Percentiles rank a stretch among this genome's conserved stretches.
Conservation (phyloP, 1,140 invertebrate genomes). For the Samia ricini region DNA sequence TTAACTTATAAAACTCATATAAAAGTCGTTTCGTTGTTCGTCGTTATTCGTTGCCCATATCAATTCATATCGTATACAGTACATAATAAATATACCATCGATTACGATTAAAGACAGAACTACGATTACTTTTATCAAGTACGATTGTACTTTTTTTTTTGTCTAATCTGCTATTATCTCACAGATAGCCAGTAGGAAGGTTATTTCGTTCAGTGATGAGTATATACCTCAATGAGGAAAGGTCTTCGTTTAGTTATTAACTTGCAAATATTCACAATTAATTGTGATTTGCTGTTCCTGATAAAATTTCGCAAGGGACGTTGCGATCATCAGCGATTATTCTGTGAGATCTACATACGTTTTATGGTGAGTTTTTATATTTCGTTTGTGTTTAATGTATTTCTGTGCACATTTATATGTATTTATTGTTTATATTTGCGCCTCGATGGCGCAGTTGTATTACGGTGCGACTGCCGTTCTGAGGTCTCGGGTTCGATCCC, state of each 20-base stretch:
- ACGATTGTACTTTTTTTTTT: constrained; percentile 40
- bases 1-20: neutral
- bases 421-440: too few relatives aligned
- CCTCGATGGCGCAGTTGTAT: too few relatives aligned
- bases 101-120: constrained; percentile 20
- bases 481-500: too few relatives aligned
- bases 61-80: neutral
- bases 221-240: constrained; percentile 21
- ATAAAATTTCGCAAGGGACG: constrained; percentile 1
- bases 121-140: constrained; percentile 32
- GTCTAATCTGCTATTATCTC: constrained; percentile 40
- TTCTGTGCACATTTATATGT: neutral
- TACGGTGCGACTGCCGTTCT: too few relatives aligned
- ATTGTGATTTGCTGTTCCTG: constrained; percentile 5
- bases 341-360: neutral
- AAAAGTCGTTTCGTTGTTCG: neutral
- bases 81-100: constrained; percentile 7
- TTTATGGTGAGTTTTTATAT: constrained; percentile 12
- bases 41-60: neutral
- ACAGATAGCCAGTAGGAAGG: constrained; percentile 32
- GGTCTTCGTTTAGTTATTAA: constrained; percentile 13
- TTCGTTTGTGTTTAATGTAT: neutral
- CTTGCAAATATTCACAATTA: constrained; percentile 8
- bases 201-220: constrained; percentile 31
- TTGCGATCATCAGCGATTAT: neutral